Evolutionary conservation across 1,140 invertebrate species (phyloP).

Genomic region (Vanessa atalanta): DNA sequence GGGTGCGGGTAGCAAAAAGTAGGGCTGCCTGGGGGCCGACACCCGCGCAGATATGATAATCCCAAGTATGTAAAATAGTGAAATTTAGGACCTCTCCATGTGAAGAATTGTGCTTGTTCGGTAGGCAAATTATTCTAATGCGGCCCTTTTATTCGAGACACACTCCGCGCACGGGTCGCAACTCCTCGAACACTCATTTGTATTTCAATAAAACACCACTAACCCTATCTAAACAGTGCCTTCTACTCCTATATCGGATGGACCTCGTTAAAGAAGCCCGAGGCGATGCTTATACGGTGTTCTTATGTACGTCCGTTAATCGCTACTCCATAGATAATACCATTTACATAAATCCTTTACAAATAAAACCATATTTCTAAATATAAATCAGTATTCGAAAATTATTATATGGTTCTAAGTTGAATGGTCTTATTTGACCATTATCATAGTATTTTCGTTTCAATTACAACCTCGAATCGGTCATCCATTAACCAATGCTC

Average conservation of each 20-base stretch:
- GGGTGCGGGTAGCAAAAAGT: constrained; percentile 76
- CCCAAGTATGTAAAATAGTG: constrained; percentile 79
- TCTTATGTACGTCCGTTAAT: constrained; percentile 2
- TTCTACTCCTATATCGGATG: constrained; percentile 57
- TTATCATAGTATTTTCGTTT: constrained; percentile 60
- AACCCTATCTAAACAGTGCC: constrained; percentile 76
- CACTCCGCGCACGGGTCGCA: constrained; percentile 61
- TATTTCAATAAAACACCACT: constrained; percentile 79
- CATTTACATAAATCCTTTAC: background rate
- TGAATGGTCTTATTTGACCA: constrained; percentile 27
- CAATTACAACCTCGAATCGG: constrained; percentile 54
- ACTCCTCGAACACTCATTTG: constrained; percentile 72
- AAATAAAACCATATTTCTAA: constrained; percentile 7
- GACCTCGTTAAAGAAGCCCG: constrained; percentile 38
- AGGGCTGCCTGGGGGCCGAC: constrained; percentile 60
- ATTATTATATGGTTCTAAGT: background rate
- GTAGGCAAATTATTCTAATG: constrained; percentile 78
- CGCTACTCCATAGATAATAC: background rate
- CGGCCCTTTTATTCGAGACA: constrained; percentile 78
- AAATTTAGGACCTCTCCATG: constrained; percentile 79
- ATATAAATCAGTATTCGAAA: background rate
- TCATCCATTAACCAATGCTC: constrained; percentile 60
- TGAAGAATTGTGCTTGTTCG: constrained; percentile 78
- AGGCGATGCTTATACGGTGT: constrained; percentile 27
- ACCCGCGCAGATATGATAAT: constrained; percentile 77